A percentile compares a stretch with the other conserved stretches of the same genome.
phyloP scores from a whole-genome alignment of 2,113 vertebrate species.

The Tichodroma muraria region DNA sequence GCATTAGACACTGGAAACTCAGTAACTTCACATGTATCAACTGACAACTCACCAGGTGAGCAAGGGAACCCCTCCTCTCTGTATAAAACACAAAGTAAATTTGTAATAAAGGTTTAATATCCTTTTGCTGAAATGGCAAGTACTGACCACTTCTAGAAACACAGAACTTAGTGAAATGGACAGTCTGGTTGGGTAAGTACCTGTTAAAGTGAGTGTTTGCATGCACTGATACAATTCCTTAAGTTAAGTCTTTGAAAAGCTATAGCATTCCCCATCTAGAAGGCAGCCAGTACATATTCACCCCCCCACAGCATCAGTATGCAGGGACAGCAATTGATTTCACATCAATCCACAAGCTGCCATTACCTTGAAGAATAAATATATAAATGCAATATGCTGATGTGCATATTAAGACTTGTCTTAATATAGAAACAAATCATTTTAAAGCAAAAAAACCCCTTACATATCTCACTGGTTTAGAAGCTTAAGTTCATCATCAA shows the following conservation, averaged over 20 bases:
- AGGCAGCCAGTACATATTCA: not conserved
- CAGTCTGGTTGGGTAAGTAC: not conserved
- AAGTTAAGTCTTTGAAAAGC: not conserved
- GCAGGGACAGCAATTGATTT: not conserved
- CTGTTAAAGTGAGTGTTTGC: not conserved
- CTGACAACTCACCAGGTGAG: not conserved
- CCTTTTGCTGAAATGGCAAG: not conserved
- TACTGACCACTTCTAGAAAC: not conserved
- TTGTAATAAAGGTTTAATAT: not conserved
- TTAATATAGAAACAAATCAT: not conserved
- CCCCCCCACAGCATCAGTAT: not conserved
- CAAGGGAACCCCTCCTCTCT: not conserved
- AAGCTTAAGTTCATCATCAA: not conserved
- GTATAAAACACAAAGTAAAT: not conserved
- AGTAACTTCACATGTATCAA: not conserved
- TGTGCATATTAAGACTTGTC: not conserved
- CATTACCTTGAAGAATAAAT: not conserved
- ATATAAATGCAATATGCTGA: not conserved
- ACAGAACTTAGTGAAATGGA: not conserved
- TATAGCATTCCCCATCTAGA: not conserved
- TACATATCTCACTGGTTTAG: not conserved
- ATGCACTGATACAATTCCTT: not conserved
- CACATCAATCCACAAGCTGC: not conserved
- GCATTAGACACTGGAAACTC: not conserved
- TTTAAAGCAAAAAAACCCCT: not conserved